Base-by-base conservation (phyloP, 2,888 invertebrate species). In the Vesta saturnalis region DNA sequence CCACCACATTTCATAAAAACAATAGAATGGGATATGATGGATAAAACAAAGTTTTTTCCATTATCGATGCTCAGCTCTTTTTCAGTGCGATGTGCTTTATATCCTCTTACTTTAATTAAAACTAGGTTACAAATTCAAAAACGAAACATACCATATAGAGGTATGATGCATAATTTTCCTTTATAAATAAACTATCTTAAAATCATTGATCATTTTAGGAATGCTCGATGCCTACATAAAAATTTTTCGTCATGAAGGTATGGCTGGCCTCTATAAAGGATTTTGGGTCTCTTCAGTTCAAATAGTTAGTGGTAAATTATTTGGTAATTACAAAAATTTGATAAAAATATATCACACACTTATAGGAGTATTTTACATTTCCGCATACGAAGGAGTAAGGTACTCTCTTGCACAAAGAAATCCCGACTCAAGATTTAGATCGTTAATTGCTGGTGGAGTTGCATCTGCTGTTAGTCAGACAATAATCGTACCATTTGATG, bases 1-100 rank as follows among this genome's bases (percentile, higher is more conserved):
- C 83, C 83, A 15, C 86, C 87, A 0, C 85, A 87, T 75, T 88
- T 91, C 62, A 92, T 94, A 70, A 91, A 91, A 21, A 96, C 93
- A 4, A 96, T 99, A 71, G 98, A 99, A 85, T 95, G 97, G 94
- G 91, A 96, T 74, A 99, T 99, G 98, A 94, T 99, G 96, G 94
- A 99, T 83, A 97, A 96, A 80, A 88, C 88, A 55, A 96, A 96
- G 81, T 99, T 97, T 82, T 95, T 95, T 80, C 97, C 97, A 0
- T 85, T 98, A 64, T 96, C 96, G 65, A 93, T 97, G 86, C 85
- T 95, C 12, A 97, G 96, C 80, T 94, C 94, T 55, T 93, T 96
- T 76, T 88, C 91, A 73, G 88, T 89, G 10, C 86, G 92, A 69
- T 91, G 91, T 81, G 88, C 93, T 30, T 88, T 98, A 0, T 98